Base-by-base conservation (phyloP, 1,140 invertebrate genomes). In the Leptinotarsa lineolata region DNA sequence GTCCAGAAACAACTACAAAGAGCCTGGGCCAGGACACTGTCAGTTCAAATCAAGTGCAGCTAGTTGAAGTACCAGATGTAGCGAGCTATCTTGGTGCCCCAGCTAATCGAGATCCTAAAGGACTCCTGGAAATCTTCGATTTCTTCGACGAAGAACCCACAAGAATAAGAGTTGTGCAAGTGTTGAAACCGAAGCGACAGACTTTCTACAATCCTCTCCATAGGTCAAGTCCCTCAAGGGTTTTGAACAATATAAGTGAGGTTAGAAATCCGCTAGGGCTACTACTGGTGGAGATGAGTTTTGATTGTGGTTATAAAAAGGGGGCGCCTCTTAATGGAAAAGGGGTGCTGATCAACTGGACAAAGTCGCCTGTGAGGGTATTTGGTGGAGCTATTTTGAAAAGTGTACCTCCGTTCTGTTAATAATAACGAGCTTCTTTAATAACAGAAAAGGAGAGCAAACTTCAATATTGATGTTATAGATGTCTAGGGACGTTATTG, bases 311-410 rank as follows among this genome's bases (percentile, higher is more conserved):
- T 5, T 77, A 84, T 12, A 86, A 85, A n/a, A 84, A 86, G 30
- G 88, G 87, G 4, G 86, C 87, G 39, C 88, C 88, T 0, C 76
- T 89, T n/a, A 83, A 82, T 11, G 85, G 83, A 0, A 67, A 82
- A 0, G 61, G 79, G 24, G 85, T 88, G 75, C 74, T 88, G 16
- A 85, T 89, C 18, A 88, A 86, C 16, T 90, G 88, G 88, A 86
- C 85, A 1, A 84, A 85, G 74, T 89, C 87, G 0, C 85, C 87
- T 0, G 87, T 89, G 3, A 80, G 82, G 16, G 84, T 89, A 0
- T 90, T 88, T 74, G 88, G 88, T 60, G 88, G 88, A n/a, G 88
- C 88, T 13, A 81, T 86, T 44, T 68, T 90, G 16, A 88, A 87
- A 78, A 85, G 82, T 65, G 86, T 85, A 0, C 68, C 81, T 4